Evolutionary conservation across 2,113 vertebrate genomes (phyloP).

Genomic region (Clarias gariepinus): DNA sequence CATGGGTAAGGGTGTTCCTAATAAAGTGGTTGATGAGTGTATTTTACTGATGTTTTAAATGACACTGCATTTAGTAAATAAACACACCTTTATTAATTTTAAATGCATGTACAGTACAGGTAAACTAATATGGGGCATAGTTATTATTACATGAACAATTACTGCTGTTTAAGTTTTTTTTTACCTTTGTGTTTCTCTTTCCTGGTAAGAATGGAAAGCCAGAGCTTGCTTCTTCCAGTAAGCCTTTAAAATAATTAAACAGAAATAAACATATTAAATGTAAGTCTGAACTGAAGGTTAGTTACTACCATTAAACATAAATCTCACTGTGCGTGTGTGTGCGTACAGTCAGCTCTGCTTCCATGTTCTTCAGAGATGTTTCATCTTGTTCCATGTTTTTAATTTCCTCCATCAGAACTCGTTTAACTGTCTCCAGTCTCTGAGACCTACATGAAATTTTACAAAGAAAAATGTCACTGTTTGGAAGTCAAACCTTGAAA

Average conservation of each 20-base stretch:
- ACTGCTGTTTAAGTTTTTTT: neutral
- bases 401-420: conserved; percentile 78
- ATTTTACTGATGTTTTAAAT: neutral
- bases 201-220: conserved; percentile 64
- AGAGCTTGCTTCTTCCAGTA: conserved; percentile 68
- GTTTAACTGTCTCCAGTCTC: conserved; percentile 76
- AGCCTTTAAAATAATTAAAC: conserved; percentile 53
- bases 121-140: neutral
- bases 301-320: neutral
- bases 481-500: neutral
- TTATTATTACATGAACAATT: neutral
- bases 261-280: conserved; percentile 31
- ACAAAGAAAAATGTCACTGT: neutral
- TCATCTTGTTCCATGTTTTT: conserved; percentile 82
- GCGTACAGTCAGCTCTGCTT: conserved; percentile 85
- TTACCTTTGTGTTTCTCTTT: conserved; percentile 67
- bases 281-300: neutral
- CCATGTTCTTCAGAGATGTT: conserved; percentile 78
- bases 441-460: conserved; percentile 70
- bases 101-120: neutral
- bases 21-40: neutral
- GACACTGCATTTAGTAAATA: neutral
- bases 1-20: neutral
- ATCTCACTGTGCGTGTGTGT: neutral
- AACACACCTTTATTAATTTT: neutral